A percentile compares a stretch with the other conserved stretches of the same genome.
phyloP scores from a whole-genome alignment of 2,113 vertebrate genomes.

The Rhodinocichla rosea region DNA sequence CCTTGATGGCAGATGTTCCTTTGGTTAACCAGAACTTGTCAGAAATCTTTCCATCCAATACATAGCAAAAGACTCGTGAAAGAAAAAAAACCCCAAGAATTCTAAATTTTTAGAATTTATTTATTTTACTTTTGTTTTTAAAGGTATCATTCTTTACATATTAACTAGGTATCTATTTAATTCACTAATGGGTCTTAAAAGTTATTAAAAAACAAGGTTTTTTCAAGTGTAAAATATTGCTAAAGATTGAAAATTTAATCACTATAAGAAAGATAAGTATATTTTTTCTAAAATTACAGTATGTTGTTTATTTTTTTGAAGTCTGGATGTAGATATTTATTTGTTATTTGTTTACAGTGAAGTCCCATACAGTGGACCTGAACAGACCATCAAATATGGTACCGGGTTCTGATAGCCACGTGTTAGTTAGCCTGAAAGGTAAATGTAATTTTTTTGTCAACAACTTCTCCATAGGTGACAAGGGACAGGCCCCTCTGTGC shows the following conservation, averaged over 20 bases:
- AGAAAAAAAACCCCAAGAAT: neutral
- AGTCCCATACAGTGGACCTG: neutral
- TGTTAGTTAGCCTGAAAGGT: constrained; percentile 53
- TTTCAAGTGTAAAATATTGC: neutral
- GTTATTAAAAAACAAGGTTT: neutral
- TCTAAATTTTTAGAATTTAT: neutral
- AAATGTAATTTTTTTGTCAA: neutral
- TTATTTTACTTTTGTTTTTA: neutral
- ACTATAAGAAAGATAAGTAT: neutral
- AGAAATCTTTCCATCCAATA: neutral
- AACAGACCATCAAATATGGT: constrained; percentile 33
- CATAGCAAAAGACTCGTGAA: neutral
- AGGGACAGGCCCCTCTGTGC: neutral
- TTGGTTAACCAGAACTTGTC: neutral
- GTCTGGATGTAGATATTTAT: neutral
- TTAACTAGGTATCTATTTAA: neutral
- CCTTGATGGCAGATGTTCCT: neutral
- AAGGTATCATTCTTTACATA: neutral
- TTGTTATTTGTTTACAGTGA: constrained; percentile 11
- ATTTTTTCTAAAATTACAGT: neutral
- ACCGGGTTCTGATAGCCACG: constrained; percentile 1
- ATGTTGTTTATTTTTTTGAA: neutral
- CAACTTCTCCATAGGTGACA: neutral
- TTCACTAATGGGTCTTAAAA: neutral
- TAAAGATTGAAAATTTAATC: neutral